Base-by-base conservation (phyloP, 2,113 vertebrate species). In the Puffinus mauretanicus region DNA sequence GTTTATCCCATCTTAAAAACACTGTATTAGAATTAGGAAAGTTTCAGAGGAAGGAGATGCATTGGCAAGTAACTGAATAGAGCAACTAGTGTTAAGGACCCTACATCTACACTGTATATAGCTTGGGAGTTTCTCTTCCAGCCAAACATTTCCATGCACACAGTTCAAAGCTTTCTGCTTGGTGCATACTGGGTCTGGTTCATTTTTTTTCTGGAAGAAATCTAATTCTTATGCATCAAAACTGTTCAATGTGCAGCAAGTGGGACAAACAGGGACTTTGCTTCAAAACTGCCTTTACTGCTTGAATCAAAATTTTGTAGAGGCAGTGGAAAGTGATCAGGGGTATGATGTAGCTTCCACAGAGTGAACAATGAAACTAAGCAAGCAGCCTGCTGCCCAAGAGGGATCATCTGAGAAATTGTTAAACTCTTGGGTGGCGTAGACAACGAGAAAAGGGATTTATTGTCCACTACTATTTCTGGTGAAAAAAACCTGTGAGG, bases 401-500 rank as follows among this genome's bases (percentile, higher is more conserved):
- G 13, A 38, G 3, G 22, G 4, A 38, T 34, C 22, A 38, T n/a
- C 9, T 51, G 55, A 93, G 18, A 82, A 46, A 47, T 0, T 1
- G 2, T 78, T 79, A 75, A 86, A 75, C 8, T 51, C 40, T 69
- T 69, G 44, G 7, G 38, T 54, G 32, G 6, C 16, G 36, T 0
- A 84, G 32, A 51, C 4, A 73, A 36, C 1, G 3, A 73, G 47
- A 77, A 77, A 72, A 62, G 1, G 6, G 32, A 51, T 64, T 77
- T 69, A 20, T 42, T 61, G 7, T 38, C 29, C 12, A 32, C 25
- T 46, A 20, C 9, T 46, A 17, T 4, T 64, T 73, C 25, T 60
- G 8, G 7, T 52, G 25, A 8, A 77, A 77, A 87, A 29, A 54
- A 0, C 0, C 8, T 34, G 2, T 46, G 21, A 36, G 1, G 12